Percentiles rank a stretch among this genome's conserved stretches.
Evolutionary conservation across 2,113 vertebrate species (phyloP).

Genomic region (Lipophrys pholis): DNA sequence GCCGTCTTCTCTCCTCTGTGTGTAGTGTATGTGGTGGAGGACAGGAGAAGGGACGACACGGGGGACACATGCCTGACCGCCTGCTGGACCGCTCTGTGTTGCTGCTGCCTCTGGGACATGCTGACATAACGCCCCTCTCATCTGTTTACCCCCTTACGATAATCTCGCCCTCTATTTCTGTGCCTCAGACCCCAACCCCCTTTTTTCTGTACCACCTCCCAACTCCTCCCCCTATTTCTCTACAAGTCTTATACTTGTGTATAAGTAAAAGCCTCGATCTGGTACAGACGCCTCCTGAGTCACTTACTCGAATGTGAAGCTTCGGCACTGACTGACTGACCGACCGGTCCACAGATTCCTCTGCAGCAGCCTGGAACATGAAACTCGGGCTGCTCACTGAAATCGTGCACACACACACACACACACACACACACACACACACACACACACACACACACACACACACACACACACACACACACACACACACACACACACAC

Average conservation of each 20-base stretch:
- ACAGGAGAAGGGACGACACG: slow-evolving; percentile 87
- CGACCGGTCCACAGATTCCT: slow-evolving; percentile 30
- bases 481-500: slow-evolving; percentile 6
- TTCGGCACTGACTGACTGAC: slow-evolving; percentile 43
- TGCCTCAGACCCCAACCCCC: slow-evolving; percentile 49
- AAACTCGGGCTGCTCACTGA: slow-evolving; percentile 43
- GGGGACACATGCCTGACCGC: slow-evolving; percentile 92
- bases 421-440: slow-evolving; percentile 4
- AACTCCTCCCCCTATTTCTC: slow-evolving; percentile 1
- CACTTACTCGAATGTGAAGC: slow-evolving; percentile 32
- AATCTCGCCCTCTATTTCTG: slow-evolving; percentile 40
- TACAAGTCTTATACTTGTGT: slow-evolving; percentile 25
- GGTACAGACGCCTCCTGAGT: slow-evolving; percentile 33
- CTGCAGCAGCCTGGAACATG: slow-evolving; percentile 58
- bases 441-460: slow-evolving; percentile 6
- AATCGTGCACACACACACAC: slow-evolving; percentile 27
- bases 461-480: slow-evolving; percentile 10
- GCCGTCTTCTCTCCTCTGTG: slow-evolving; percentile 4
- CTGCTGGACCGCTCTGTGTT: slow-evolving; percentile 96
- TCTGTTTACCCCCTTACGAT: slow-evolving; percentile 22
- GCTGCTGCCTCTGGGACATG: slow-evolving; percentile 98
- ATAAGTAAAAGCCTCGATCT: slow-evolving; percentile 43
- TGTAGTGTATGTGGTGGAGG: slow-evolving; percentile 94
- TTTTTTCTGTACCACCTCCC: slow-evolving; percentile 22
- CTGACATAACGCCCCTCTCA: slow-evolving; percentile 85